These are phyloP conservation scores for Flabesymbios commensalis DNA, from an alignment of 2,888 invertebrate species.

Conservation along the genomic window DNA sequence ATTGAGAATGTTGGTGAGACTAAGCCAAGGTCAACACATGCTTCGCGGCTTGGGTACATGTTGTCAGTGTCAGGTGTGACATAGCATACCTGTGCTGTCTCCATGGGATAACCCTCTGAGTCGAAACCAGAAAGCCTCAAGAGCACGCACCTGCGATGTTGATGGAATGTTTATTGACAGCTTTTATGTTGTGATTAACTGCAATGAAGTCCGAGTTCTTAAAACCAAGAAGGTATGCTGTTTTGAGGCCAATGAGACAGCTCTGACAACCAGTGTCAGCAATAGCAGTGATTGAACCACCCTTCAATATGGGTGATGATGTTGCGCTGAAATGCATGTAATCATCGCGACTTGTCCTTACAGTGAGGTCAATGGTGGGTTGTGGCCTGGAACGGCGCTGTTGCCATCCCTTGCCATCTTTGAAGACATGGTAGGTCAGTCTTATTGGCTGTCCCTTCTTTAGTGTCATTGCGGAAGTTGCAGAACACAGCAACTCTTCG, in stretches of 20 bases:
- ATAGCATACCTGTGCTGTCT: slow-evolving; percentile 41
- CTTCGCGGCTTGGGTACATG: slow-evolving; percentile 39
- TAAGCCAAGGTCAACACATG: slow-evolving; percentile 33
- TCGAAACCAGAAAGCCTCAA: slow-evolving; percentile 32
- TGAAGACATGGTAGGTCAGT: too few species aligned
- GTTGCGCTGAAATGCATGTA: too few species aligned
- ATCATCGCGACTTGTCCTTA: too few species aligned
- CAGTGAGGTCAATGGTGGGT: too few species aligned
- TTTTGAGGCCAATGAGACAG: background rate
- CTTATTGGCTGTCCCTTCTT: too few species aligned
- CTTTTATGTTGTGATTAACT: slow-evolving; percentile 41
- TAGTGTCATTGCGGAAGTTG: too few species aligned
- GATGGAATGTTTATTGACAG: slow-evolving; percentile 38
- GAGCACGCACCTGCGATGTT: slow-evolving; percentile 37
- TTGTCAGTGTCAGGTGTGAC: slow-evolving; percentile 39
- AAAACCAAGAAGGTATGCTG: slow-evolving; percentile 32
- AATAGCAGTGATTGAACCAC: slow-evolving; percentile 3
- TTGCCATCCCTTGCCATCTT: too few species aligned
- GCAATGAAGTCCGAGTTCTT: slow-evolving; percentile 35
- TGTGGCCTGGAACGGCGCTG: too few species aligned
- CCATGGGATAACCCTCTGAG: slow-evolving; percentile 12
- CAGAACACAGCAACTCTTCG: too few species aligned
- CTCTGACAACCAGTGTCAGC: slow-evolving; percentile 3
- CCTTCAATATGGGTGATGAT: too few species aligned
- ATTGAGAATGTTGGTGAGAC: slow-evolving; percentile 28